Conservation (phyloP, 2,888 invertebrate species). For the Nephrocerus scutellatus region DNA sequence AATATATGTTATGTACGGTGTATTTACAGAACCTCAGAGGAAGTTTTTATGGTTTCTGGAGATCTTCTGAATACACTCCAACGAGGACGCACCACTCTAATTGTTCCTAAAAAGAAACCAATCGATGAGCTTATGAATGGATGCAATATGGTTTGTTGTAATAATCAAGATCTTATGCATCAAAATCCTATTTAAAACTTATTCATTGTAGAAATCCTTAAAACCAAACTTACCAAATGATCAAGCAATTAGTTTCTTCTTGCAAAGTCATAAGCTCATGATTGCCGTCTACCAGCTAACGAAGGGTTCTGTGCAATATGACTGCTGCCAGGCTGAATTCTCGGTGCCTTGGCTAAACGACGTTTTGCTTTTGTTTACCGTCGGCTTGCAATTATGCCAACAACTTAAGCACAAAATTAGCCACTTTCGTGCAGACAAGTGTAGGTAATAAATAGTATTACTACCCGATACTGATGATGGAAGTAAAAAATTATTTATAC, state of each 20-base stretch:
- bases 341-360: conserved; percentile 91
- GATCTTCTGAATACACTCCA: conserved; percentile 78
- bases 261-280: conserved; percentile 89
- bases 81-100: conserved; percentile 76
- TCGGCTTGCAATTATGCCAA: conserved; percentile 85
- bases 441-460: too few species aligned
- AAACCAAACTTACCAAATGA: conserved; percentile 88
- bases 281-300: conserved; percentile 86
- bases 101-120: conserved; percentile 86
- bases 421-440: too few species aligned
- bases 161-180: conserved; percentile 1
- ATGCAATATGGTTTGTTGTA: conserved; percentile 71
- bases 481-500: too few species aligned
- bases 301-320: conserved; percentile 78
- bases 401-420: conserved; percentile 89
- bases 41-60: conserved; percentile 77
- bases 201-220: conserved; percentile 67
- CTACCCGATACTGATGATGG: too few species aligned
- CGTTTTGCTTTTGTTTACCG: conserved; percentile 79
- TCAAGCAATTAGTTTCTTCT: conserved; percentile 90
- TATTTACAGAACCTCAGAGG: conserved; percentile 66
- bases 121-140: conserved; percentile 90
- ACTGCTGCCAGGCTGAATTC: conserved; percentile 83
- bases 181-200: background rate
- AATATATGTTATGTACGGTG: conserved; percentile 8